Conservation (phyloP, 2,888 invertebrate genomes). For the Bombylius major region DNA sequence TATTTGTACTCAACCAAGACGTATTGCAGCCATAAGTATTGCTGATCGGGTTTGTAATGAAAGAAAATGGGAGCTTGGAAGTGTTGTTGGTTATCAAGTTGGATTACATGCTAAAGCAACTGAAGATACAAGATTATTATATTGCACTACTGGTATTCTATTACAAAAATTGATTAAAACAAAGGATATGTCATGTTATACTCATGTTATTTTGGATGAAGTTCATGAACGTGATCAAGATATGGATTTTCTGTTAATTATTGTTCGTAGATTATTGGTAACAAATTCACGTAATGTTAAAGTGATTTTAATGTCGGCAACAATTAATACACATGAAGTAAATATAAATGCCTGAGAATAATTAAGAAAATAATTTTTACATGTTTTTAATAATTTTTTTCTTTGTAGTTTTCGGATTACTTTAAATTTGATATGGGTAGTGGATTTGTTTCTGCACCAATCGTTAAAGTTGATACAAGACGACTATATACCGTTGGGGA, state of each 20-base stretch:
- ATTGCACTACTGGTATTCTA: conserved; percentile 81
- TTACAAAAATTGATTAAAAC: conserved; percentile 58
- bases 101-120: conserved; percentile 22
- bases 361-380: background rate
- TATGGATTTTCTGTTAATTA: conserved; percentile 76
- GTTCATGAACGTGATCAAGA: conserved; percentile 88
- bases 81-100: conserved; percentile 74
- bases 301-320: conserved; percentile 88
- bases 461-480: conserved; percentile 42
- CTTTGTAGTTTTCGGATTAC: conserved; percentile 26
- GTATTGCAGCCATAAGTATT: conserved; percentile 86
- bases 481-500: conserved; percentile 44
- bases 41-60: conserved; percentile 74
- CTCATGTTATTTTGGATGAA: conserved; percentile 87
- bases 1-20: conserved; percentile 83
- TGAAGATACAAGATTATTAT: conserved; percentile 58
- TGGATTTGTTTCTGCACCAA: conserved; percentile 38
- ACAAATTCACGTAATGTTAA: conserved; percentile 52
- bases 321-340: conserved; percentile 54
- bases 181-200: conserved; percentile 63
- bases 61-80: conserved; percentile 68
- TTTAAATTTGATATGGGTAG: conserved; percentile 21
- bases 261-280: conserved; percentile 63
- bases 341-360: background rate
- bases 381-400: background rate